Percentiles rank a stretch among this genome's conserved stretches.
These are phyloP conservation scores for Neoniphon sammara DNA, from an alignment of 2,797 vertebrate genomes.

Conservation along the genomic window DNA sequence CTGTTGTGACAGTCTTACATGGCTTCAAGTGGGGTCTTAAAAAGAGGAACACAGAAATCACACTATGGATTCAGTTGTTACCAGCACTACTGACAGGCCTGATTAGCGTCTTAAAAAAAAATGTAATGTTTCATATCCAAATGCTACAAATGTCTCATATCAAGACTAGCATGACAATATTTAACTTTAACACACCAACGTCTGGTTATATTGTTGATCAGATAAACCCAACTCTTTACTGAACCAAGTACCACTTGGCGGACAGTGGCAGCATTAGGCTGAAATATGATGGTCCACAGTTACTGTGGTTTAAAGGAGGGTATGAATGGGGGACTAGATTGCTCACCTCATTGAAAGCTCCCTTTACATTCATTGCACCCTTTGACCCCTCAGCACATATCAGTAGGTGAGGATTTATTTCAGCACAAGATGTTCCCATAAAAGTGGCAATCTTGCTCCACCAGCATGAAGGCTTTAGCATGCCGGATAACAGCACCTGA, in stretches of 20 bases:
- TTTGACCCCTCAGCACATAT: constrained; percentile 59
- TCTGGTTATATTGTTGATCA: neutral
- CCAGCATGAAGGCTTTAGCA: constrained; percentile 68
- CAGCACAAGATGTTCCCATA: constrained; percentile 67
- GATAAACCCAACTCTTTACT: neutral
- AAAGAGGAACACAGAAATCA: neutral
- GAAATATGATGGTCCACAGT: constrained; percentile 13
- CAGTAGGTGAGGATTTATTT: constrained; percentile 71
- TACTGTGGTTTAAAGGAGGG: constrained; percentile 37
- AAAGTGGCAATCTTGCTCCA: constrained; percentile 72
- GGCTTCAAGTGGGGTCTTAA: neutral
- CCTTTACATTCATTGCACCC: constrained; percentile 56
- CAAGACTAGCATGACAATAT: neutral
- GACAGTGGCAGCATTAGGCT: constrained; percentile 6
- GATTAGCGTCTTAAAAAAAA: too few relatives aligned
- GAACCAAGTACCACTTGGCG: neutral
- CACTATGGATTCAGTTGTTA: neutral
- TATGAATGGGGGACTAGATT: constrained; percentile 49
- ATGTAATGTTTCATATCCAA: neutral
- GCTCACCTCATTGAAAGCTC: constrained; percentile 41
- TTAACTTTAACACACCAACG: neutral
- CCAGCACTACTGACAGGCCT: neutral
- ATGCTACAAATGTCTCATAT: neutral
- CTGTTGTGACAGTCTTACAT: neutral
- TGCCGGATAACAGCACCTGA: constrained; percentile 64